These are phyloP conservation scores for Eulimnadia texana DNA, from an alignment of 1,140 invertebrate genomes.

Conservation along the genomic window DNA sequence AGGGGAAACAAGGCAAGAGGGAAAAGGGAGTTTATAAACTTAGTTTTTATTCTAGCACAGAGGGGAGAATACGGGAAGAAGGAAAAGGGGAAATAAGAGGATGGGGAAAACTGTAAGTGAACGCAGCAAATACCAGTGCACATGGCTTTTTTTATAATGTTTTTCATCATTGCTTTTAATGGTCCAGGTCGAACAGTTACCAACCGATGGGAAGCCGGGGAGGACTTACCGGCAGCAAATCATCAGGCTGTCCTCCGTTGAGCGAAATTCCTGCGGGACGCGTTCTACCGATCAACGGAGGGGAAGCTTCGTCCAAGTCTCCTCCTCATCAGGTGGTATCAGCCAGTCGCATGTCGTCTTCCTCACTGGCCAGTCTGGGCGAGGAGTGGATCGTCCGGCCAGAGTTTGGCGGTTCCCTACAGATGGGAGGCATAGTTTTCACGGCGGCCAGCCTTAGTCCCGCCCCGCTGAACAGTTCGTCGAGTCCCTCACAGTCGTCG, in stretches of 20 bases:
- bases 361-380: constrained; percentile 16
- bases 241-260: constrained; percentile 9
- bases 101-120: no score
- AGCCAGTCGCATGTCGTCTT: constrained; percentile 8
- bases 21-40: no score
- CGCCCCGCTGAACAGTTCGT: not conserved
- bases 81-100: no score
- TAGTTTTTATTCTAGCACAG: no score
- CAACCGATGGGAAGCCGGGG: constrained; percentile 7
- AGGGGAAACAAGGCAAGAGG: not conserved
- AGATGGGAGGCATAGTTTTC: not conserved
- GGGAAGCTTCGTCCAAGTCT: not conserved
- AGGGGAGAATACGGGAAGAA: no score
- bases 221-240: not conserved
- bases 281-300: not conserved
- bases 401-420: not conserved
- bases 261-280: constrained; percentile 14
- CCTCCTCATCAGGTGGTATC: not conserved
- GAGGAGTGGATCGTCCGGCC: constrained; percentile 8
- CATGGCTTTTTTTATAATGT: no score
- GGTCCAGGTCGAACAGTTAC: constrained; percentile 18
- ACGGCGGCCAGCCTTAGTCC: not conserved
- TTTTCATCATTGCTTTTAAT: no score
- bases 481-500: constrained; percentile 15
- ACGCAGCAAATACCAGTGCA: no score